Base-by-base conservation (phyloP, 2,797 vertebrate genomes). In the Lates japonicus region DNA sequence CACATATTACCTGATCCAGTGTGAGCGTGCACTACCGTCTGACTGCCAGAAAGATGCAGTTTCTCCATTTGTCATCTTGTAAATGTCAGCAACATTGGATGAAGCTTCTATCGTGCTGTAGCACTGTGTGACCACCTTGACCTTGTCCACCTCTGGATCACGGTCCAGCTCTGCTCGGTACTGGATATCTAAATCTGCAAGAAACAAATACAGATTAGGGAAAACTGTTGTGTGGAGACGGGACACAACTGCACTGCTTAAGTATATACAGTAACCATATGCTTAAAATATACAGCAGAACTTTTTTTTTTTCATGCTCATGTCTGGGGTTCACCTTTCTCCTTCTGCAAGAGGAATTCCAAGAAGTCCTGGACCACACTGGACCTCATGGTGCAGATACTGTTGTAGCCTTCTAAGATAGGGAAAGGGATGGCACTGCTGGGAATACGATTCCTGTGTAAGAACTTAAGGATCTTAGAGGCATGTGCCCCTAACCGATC, bases 31-130 rank as follows among this genome's bases (percentile, higher is more conserved):
- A 0, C 97, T 99, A 49, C 98, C 98, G 1, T 99, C 98, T 0
- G 98, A 99, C 94, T 99, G 97, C 98, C 98, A 99, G 91, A 97
- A 99, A 51, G 98, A 97, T 0, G 95, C 90, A 0, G 98, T 99
- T 61, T 99, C 98, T 11, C 98, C 98, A 0, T 99, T 99, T 2
- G 97, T 98, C 97, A 99, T 97, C 93, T 98, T 98, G 93, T 97
- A 95, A 7, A 98, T 91, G 64, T 99, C 98, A 0, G 95, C 85
- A 0, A 96, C 95, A 31, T 99, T 99, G 74, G 98, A 99, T 0
- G 98, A 99, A 12, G 97, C 96, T 83, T 99, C 98, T 68, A 99
- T 97, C 49, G 96, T 94, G 76, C 95, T 97, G 74, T 97, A 99
- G 93, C 98, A 99, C 94, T 99, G 99, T 0, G 96, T 96, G 84